A percentile compares a stretch with the other conserved stretches of the same genome.
phyloP scores from a whole-genome alignment of 2,113 vertebrate species.

The Phoxinus phoxinus region DNA sequence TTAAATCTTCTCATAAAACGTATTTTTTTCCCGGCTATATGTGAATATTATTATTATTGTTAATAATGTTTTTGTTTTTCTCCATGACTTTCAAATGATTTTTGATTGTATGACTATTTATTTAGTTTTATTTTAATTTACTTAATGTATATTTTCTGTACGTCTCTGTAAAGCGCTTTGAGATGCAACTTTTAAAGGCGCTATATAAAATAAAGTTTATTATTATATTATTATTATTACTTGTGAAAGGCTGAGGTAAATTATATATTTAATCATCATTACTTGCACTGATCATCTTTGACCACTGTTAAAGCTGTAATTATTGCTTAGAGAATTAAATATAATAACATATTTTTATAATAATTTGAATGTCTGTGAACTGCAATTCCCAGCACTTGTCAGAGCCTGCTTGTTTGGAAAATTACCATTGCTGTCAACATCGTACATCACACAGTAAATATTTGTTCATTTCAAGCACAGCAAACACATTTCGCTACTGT shows the following conservation, averaged over 20 bases:
- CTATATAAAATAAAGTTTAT: too few relatives aligned
- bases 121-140: too few relatives aligned
- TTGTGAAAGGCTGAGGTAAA: background rate
- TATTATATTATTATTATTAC: too few relatives aligned
- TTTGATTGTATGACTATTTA: too few relatives aligned
- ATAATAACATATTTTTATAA: background rate
- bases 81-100: too few relatives aligned
- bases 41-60: too few relatives aligned
- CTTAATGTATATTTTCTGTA: too few relatives aligned
- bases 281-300: background rate
- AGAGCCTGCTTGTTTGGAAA: background rate
- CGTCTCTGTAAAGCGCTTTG: too few relatives aligned
- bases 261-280: background rate
- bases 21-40: too few relatives aligned
- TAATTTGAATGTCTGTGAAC: background rate
- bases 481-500: constrained; percentile 3
- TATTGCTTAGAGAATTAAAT: background rate
- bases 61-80: too few relatives aligned
- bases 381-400: background rate
- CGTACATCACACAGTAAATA: background rate
- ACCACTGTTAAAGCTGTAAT: constrained; percentile 5
- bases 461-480: constrained; percentile 20
- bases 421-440: background rate
- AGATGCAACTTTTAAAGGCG: too few relatives aligned
- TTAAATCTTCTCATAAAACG: too few relatives aligned